Evolutionary conservation across 2,113 vertebrate species (phyloP).

Genomic region (Psittacara wagleri): DNA sequence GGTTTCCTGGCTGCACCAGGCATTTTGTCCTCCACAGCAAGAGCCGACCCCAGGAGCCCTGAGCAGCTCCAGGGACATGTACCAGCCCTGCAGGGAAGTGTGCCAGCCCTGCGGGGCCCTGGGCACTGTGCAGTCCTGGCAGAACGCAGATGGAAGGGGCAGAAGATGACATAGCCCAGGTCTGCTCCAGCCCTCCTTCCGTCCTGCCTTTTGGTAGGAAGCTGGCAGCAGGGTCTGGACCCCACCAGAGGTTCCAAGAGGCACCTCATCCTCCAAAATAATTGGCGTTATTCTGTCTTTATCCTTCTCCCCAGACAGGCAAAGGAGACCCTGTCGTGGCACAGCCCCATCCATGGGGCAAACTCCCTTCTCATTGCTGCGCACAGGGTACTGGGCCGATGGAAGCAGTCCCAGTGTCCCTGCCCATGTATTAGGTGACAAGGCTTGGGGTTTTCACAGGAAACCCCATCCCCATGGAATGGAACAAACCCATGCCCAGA

Average conservation of each 20-base stretch:
- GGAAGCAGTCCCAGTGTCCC: not conserved
- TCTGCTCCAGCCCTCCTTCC: not conserved
- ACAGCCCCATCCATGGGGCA: not conserved
- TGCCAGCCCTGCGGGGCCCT: rapidly evolving
- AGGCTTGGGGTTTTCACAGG: not conserved
- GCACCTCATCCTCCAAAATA: not conserved
- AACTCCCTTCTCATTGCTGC: not conserved
- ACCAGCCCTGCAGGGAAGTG: not conserved
- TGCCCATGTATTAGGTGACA: not conserved
- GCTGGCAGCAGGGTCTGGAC: not conserved
- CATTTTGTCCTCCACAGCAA: rapidly evolving
- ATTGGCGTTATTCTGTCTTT: not conserved
- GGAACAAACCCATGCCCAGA: not conserved
- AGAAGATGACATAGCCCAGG: not conserved
- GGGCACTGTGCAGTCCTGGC: not conserved
- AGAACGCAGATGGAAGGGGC: not conserved
- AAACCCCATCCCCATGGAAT: not conserved
- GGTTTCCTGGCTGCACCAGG: not conserved
- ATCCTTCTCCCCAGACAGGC: not conserved
- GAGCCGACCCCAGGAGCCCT: not conserved
- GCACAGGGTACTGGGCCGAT: rapidly evolving
- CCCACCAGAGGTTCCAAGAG: not conserved
- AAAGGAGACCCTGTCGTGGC: not conserved
- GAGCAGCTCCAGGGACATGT: not conserved
- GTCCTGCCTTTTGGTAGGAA: not conserved